Base-by-base conservation (phyloP, 1,140 invertebrate genomes). In the Vollenhovia emeryi region DNA sequence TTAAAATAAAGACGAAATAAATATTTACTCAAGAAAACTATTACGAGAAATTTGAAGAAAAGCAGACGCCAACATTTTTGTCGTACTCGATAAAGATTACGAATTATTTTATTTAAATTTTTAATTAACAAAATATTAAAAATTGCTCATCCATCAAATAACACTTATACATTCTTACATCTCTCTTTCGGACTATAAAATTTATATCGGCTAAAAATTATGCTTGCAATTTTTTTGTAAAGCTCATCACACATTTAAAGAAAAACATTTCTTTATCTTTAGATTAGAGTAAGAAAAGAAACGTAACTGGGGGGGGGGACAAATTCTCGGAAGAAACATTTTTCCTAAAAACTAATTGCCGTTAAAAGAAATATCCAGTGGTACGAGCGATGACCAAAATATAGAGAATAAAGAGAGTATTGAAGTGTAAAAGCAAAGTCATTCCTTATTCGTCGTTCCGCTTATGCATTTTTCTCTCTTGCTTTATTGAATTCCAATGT, bases 401-500 rank as follows among this genome's bases (percentile, higher is more conserved):
- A 33, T n/a, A 30, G 50, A 36, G 6, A 55, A 62, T 21, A 8
- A 69, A 68, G 45, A 79, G 64, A 13, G 21, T 52, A 69, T 27
- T 43, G 48, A 74, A 87, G 43, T 21, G 68, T 59, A 87, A 73
- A 74, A 52, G 43, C 15, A 43, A 87, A 87, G 52, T 57, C n/a
- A 40, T 57, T 7, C 33, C 40, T 57, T 40, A 74, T 59, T 74
- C 27, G 8, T 74, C 33, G 6, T 40, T 55, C 27, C 27, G 7
- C 24, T 75, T 75, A 21, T 30, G n/a, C 24, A 52, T 86, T 30
- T 87, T 62, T 86, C 71, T 40, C 45, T 33, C 15, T 33, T 21
- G 36, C 7, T 86, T 59, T 68, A 87, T 86, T 86, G 85, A 79
- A 87, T 87, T 87, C 76, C 86, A 66, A 86, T 86, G 83, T 75